These are phyloP conservation scores for Orius insidiosus DNA, from an alignment of 1,140 invertebrate species.

Conservation along the genomic window DNA sequence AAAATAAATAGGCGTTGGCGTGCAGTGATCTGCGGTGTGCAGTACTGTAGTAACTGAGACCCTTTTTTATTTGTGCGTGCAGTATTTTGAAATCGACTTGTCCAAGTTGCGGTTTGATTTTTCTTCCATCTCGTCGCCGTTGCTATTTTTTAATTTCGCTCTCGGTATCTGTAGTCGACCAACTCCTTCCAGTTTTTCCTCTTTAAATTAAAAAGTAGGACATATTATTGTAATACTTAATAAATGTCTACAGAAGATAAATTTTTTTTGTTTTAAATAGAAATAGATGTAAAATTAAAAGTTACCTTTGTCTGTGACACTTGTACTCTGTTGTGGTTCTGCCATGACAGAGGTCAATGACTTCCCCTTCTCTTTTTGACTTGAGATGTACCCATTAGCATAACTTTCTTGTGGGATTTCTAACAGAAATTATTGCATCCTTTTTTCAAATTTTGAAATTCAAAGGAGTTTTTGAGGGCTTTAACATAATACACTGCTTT, in stretches of 20 bases:
- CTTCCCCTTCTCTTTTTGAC: slow-evolving; percentile 2
- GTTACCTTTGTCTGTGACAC: slow-evolving; percentile 11
- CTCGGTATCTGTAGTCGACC: slow-evolving; percentile 11
- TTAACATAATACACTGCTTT: too few relatives aligned
- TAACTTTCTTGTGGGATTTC: background rate
- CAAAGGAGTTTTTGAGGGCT: too few relatives aligned
- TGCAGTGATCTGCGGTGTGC: slow-evolving; percentile 6
- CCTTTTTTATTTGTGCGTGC: background rate
- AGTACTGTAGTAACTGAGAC: slow-evolving; percentile 14
- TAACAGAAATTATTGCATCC: too few relatives aligned
- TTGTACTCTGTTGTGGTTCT: slow-evolving; percentile 11
- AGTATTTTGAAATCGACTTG: background rate
- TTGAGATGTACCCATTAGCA: background rate
- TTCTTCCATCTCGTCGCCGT: background rate
- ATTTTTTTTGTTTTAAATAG: background rate
- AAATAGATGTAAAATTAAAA: background rate
- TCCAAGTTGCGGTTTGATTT: background rate
- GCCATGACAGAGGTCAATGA: slow-evolving; percentile 15
- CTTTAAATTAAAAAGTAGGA: background rate
- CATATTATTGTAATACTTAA: too few relatives aligned
- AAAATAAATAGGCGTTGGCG: too few relatives aligned
- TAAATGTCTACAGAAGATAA: too few relatives aligned
- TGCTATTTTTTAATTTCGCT: slow-evolving; percentile 10
- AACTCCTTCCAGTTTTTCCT: slow-evolving; percentile 11
- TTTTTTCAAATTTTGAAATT: too few relatives aligned